phyloP scores from a whole-genome alignment of 2,888 invertebrate genomes.

The Bellardia bayeri region DNA sequence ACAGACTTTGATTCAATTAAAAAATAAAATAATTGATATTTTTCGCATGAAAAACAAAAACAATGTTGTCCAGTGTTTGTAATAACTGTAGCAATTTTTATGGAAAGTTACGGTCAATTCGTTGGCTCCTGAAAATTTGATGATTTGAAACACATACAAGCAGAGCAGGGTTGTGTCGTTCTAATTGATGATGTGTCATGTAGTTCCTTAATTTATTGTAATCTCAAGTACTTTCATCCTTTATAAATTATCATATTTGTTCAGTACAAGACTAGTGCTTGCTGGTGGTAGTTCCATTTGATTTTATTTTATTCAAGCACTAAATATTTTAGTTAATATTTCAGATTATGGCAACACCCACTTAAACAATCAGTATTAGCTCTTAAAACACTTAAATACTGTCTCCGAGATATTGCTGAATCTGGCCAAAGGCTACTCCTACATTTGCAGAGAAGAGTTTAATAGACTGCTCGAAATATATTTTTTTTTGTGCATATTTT shows the following conservation, averaged over 20 bases:
- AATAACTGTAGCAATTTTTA: too few species aligned
- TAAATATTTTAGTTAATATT: background rate
- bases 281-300: background rate
- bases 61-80: too few species aligned
- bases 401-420: background rate
- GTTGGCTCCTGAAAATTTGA: too few species aligned
- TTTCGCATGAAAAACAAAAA: too few species aligned
- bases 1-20: too few species aligned
- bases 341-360: conserved; percentile 21
- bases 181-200: background rate
- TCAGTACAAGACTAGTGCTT: background rate
- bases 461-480: too few species aligned
- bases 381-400: background rate
- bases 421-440: background rate
- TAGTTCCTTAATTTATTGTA: background rate
- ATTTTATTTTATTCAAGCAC: background rate
- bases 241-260: background rate
- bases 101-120: too few species aligned
- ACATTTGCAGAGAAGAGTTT: background rate
- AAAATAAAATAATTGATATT: too few species aligned
- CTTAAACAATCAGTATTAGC: background rate
- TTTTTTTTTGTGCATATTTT: too few species aligned
- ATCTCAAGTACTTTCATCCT: background rate
- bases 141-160: too few species aligned
- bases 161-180: background rate